A percentile compares a stretch with the other conserved stretches of the same genome.
These are phyloP conservation scores for Gobionotothen gibberifrons DNA, from an alignment of 2,797 vertebrate species.

Conservation along the genomic window DNA sequence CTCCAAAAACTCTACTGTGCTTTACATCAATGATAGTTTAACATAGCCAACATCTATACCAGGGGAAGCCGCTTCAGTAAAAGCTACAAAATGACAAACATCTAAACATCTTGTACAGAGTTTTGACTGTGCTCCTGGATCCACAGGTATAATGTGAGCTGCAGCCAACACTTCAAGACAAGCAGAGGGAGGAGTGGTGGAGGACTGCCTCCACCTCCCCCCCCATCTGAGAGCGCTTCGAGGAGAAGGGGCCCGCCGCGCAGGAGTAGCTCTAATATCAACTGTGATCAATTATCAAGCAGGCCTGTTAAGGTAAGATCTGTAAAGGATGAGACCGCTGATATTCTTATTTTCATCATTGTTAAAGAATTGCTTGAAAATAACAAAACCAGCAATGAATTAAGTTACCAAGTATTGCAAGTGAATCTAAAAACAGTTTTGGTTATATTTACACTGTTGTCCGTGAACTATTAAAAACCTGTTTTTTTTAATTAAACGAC, in stretches of 20 bases:
- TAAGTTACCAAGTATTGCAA: not conserved
- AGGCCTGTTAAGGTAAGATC: slow-evolving; percentile 85
- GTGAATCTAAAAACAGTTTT: not conserved
- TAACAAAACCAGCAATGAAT: not conserved
- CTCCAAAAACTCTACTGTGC: not conserved
- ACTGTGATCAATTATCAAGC: slow-evolving; percentile 90
- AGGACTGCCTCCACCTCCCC: slow-evolving; percentile 77
- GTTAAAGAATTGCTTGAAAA: not conserved
- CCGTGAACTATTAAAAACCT: not conserved
- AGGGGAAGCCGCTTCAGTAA: not conserved
- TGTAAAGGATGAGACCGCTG: not conserved
- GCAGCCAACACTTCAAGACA: slow-evolving; percentile 93
- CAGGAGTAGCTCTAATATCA: slow-evolving; percentile 89
- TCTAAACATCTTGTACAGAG: not conserved
- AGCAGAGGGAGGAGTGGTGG: slow-evolving; percentile 86
- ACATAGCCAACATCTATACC: not conserved
- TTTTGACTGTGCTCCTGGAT: slow-evolving; percentile 9
- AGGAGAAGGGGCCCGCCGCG: slow-evolving; percentile 90
- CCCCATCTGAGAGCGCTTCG: slow-evolving; percentile 78
- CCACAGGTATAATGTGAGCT: slow-evolving; percentile 96
- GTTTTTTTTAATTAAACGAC: not conserved
- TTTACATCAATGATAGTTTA: not conserved
- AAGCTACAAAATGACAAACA: not conserved
- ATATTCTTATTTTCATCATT: not conserved
- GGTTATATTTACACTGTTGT: not conserved